Evolutionary conservation across 2,888 invertebrate genomes (phyloP).

Genomic region (Archips xylosteana): DNA sequence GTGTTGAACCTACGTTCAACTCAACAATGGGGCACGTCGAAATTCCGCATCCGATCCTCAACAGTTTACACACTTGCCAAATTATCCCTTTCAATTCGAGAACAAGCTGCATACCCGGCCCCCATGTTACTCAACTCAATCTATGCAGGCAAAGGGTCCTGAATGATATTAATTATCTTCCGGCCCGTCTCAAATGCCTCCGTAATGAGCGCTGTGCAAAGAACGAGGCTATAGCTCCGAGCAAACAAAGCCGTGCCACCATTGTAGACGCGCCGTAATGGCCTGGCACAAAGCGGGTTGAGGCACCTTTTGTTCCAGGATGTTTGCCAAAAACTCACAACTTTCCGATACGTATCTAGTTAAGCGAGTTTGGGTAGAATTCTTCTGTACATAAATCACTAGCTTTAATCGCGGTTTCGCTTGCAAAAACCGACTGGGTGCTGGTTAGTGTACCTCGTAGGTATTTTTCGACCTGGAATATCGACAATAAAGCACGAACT

Average conservation of each 20-base stretch:
- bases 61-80: not conserved
- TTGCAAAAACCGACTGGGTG: too few relatives aligned
- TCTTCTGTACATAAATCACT: not conserved
- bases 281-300: constrained; percentile 34
- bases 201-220: constrained; percentile 52
- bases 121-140: constrained; percentile 24
- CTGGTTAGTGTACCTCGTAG: too few relatives aligned
- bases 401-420: too few relatives aligned
- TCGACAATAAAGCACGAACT: too few relatives aligned
- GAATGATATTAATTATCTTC: constrained; percentile 55
- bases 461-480: too few relatives aligned
- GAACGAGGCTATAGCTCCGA: constrained; percentile 35
- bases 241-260: constrained; percentile 37
- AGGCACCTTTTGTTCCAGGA: constrained; percentile 36
- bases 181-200: constrained; percentile 51
- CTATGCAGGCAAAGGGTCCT: constrained; percentile 41
- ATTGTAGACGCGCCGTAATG: constrained; percentile 38
- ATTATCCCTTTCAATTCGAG: not conserved
- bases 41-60: too few relatives aligned
- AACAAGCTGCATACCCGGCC: constrained; percentile 14
- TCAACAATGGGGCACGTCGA: too few relatives aligned
- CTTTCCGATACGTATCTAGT: constrained; percentile 40
- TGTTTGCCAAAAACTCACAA: constrained; percentile 40
- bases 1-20: too few relatives aligned
- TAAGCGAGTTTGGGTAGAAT: constrained; percentile 17